These are phyloP conservation scores for Metopolophium dirhodum DNA, from an alignment of 1,140 invertebrate species.

Conservation along the genomic window DNA sequence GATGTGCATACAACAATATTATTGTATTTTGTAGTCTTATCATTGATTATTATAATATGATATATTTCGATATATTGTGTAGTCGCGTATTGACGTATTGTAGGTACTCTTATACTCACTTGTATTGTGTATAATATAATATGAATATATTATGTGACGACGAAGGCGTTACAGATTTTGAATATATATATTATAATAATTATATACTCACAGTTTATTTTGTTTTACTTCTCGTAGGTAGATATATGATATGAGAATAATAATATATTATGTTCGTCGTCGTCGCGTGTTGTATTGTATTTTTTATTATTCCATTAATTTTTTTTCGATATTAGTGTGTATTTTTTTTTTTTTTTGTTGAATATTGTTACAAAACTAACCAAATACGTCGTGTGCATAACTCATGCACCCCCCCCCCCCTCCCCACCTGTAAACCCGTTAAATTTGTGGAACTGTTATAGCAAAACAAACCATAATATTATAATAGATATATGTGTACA, in stretches of 20 bases:
- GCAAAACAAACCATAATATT: not conserved
- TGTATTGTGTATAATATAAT: not conserved
- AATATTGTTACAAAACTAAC: constrained; percentile 55
- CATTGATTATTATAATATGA: not conserved
- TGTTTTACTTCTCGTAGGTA: not conserved
- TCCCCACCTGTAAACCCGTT: not conserved
- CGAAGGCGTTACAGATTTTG: not conserved
- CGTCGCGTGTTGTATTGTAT: not conserved
- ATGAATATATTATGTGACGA: not conserved
- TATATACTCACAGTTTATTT: too few species aligned
- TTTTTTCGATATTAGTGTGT: not conserved
- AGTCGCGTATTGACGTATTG: not conserved
- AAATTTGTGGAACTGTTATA: not conserved
- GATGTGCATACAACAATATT: not conserved
- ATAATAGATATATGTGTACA: not conserved
- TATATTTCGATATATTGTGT: too few species aligned
- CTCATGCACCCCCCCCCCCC: too few species aligned
- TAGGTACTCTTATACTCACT: not conserved
- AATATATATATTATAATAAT: not conserved
- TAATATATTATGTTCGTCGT: not conserved
- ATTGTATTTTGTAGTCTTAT: constrained; percentile 4
- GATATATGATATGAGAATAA: not conserved
- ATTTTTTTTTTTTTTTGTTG: constrained; percentile 46
- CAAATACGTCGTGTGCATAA: not conserved
- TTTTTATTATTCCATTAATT: constrained; percentile 9